Evolutionary conservation across 2,797 vertebrate genomes (phyloP).

Genomic region (Gobio occitaniae): DNA sequence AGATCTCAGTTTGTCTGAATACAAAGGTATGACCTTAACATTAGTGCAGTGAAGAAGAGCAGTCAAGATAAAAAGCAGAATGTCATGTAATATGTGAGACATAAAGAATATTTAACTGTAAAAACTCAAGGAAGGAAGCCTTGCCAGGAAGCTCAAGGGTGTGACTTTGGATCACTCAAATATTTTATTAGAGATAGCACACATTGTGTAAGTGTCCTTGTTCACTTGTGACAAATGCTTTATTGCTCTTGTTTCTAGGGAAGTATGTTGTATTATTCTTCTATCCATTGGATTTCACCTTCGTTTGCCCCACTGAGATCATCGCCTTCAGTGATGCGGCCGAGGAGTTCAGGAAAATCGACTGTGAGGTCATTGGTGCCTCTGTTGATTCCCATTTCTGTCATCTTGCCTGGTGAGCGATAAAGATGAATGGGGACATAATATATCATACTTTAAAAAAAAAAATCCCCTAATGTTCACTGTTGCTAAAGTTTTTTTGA

Average conservation of each 20-base stretch:
- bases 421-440: background rate
- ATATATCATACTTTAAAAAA: background rate
- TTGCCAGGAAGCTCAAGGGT: background rate
- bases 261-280: constrained; percentile 98
- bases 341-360: constrained; percentile 92
- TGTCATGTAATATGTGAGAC: background rate
- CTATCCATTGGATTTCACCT: constrained; percentile 98
- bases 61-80: background rate
- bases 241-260: constrained; percentile 74
- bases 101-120: background rate
- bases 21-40: constrained; percentile 83
- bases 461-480: no score
- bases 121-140: background rate
- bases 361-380: constrained; percentile 93
- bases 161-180: background rate
- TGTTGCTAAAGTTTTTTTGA: background rate
- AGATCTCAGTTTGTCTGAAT: constrained; percentile 89
- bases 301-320: constrained; percentile 98
- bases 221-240: background rate
- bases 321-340: constrained; percentile 95
- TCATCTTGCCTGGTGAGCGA: constrained; percentile 91
- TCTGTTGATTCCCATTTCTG: constrained; percentile 97
- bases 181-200: background rate
- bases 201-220: background rate
- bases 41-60: constrained; percentile 26